Conservation (phyloP, 2,797 vertebrate species). For the Phoxinus dragarum region DNA sequence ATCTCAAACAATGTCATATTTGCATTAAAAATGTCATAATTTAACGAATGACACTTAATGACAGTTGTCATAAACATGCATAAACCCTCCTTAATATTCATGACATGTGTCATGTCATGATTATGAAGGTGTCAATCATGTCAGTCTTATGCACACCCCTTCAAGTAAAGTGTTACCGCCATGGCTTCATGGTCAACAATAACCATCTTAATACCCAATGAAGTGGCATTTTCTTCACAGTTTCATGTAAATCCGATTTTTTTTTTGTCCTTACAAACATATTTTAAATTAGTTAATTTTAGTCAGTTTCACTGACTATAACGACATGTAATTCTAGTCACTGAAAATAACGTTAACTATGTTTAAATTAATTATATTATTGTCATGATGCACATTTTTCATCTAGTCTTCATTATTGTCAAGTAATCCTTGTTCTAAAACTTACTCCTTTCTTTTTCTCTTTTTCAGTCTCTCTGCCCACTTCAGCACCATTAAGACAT, state of each 20-base stretch:
- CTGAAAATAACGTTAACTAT: not conserved
- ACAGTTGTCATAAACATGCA: no score
- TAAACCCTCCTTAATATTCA: no score
- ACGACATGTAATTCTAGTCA: not conserved
- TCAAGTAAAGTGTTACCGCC: not conserved
- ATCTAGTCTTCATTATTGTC: not conserved
- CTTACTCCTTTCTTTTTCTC: constrained; percentile 14
- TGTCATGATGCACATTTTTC: not conserved
- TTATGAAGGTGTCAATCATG: no score
- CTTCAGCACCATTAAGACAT: constrained; percentile 21
- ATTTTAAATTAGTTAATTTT: not conserved
- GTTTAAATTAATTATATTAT: not conserved
- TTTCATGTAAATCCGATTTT: not conserved
- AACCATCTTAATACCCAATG: not conserved
- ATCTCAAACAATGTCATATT: no score
- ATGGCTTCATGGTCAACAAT: not conserved
- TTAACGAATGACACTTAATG: no score
- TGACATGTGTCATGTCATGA: no score
- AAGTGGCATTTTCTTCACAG: not conserved
- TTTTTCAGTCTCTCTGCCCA: constrained; percentile 54
- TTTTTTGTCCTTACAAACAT: not conserved
- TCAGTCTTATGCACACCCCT: no score
- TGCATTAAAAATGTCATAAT: no score
- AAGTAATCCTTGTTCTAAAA: not conserved
- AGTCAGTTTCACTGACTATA: not conserved